phyloP scores from a whole-genome alignment of 2,113 vertebrate species.

The Bufo gargarizans region DNA sequence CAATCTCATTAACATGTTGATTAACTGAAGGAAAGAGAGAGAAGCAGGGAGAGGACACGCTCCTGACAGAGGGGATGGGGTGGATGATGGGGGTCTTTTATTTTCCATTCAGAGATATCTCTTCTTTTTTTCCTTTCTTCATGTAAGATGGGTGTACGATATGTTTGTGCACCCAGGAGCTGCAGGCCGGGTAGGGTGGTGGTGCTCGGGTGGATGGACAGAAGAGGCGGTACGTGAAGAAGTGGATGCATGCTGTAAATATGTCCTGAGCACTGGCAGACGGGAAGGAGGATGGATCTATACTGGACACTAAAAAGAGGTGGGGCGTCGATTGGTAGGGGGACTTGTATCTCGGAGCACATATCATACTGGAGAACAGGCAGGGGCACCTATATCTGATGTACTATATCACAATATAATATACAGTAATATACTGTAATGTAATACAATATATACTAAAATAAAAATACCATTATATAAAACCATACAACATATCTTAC shows the following conservation, averaged over 20 bases:
- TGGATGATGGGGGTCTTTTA: slow-evolving; percentile 2
- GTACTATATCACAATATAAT: not conserved
- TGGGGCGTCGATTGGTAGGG: not conserved
- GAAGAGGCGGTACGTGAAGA: not conserved
- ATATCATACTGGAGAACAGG: not conserved
- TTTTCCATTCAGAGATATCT: not conserved
- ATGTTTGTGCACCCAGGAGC: not conserved
- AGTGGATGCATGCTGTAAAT: not conserved
- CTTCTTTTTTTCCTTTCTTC: not conserved
- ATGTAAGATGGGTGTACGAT: not conserved
- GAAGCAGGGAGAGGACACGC: not conserved
- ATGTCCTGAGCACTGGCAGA: slow-evolving; percentile 8
- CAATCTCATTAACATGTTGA: slow-evolving; percentile 30
- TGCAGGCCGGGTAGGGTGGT: not conserved
- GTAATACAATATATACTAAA: not conserved
- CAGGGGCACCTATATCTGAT: not conserved
- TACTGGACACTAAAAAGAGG: slow-evolving; percentile 35
- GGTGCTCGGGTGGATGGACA: slow-evolving; percentile 6
- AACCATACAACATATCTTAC: no score
- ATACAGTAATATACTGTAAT: no score
- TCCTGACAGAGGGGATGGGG: not conserved
- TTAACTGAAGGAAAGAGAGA: slow-evolving; percentile 24
- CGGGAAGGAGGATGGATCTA: slow-evolving; percentile 30
- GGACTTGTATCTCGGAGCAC: not conserved
- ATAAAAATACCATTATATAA: not conserved